Conservation (phyloP, 2,888 invertebrate genomes). For the Phyllotreta striolata region DNA sequence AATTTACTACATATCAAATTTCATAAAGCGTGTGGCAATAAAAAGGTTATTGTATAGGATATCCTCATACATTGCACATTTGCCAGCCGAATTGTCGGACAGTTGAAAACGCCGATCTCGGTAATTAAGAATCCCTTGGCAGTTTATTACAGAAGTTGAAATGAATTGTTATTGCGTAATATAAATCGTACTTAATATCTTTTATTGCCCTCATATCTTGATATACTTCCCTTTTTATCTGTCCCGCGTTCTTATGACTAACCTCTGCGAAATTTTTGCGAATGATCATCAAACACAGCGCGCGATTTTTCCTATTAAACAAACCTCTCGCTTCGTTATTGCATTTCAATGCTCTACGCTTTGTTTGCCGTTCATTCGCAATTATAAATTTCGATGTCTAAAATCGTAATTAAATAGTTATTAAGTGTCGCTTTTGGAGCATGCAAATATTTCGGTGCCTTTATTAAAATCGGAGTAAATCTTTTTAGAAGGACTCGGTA, state of each 20-base stretch:
- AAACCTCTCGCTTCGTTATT: background rate
- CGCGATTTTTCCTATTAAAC: conserved; percentile 11
- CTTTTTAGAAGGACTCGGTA: too few species aligned
- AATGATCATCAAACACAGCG: conserved; percentile 43
- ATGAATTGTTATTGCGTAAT: conserved; percentile 38
- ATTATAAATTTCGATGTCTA: too few species aligned
- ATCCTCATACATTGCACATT: conserved; percentile 6
- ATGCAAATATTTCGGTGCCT: too few species aligned
- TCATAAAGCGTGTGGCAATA: conserved; percentile 8
- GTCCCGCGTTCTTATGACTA: conserved; percentile 42
- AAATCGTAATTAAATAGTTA: too few species aligned
- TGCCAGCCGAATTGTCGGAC: conserved; percentile 3
- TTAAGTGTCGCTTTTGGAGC: too few species aligned
- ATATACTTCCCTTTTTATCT: conserved; percentile 36
- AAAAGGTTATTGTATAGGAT: conserved; percentile 6
- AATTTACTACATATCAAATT: conserved; percentile 13
- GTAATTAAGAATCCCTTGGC: conserved; percentile 31
- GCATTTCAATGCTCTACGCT: too few species aligned
- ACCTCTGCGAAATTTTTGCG: conserved; percentile 45
- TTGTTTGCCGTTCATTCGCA: too few species aligned
- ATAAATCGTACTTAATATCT: conserved; percentile 39
- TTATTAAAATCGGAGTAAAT: too few species aligned
- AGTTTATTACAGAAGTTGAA: conserved; percentile 32
- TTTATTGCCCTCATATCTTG: conserved; percentile 44
- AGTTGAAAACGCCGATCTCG: conserved; percentile 12